Conservation (phyloP, 2,797 vertebrate species). For the Psittacula derbiana region DNA sequence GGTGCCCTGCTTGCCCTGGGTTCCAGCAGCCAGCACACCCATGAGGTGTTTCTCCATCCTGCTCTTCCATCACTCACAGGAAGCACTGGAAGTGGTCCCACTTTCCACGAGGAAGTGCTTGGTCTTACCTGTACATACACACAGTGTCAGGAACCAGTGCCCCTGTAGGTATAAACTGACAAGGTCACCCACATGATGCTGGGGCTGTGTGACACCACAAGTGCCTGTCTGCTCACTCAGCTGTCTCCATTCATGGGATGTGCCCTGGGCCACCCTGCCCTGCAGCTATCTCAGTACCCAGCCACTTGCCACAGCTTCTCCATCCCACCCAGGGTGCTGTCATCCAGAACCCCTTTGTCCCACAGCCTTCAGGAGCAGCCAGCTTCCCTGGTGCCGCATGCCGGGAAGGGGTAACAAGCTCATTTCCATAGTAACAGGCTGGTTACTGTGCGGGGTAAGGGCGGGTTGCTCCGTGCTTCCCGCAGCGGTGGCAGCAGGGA, state of each 20-base stretch:
- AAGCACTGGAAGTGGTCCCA: neutral
- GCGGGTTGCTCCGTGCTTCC: neutral
- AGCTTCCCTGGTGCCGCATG: neutral
- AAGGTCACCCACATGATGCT: fast-evolving
- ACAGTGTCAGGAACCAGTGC: neutral
- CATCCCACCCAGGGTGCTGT: neutral
- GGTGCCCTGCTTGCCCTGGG: neutral
- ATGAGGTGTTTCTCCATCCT: neutral
- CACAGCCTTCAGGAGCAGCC: neutral
- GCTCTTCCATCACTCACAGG: neutral
- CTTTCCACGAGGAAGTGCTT: neutral
- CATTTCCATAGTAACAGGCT: slow-evolving; percentile 64
- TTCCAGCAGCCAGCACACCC: neutral
- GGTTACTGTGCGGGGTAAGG: neutral
- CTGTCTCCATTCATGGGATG: fast-evolving
- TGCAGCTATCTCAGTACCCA: neutral
- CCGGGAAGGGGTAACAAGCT: slow-evolving; percentile 23
- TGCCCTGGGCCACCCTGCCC: neutral
- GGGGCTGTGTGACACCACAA: neutral
- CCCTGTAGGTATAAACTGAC: neutral
- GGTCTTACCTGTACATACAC: neutral
- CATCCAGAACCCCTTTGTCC: neutral
- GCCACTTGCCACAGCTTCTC: neutral
- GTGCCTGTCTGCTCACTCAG: neutral
- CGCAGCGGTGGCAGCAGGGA: neutral